phyloP scores from a whole-genome alignment of 2,113 vertebrate genomes.

The Acrocephalus kingi region DNA sequence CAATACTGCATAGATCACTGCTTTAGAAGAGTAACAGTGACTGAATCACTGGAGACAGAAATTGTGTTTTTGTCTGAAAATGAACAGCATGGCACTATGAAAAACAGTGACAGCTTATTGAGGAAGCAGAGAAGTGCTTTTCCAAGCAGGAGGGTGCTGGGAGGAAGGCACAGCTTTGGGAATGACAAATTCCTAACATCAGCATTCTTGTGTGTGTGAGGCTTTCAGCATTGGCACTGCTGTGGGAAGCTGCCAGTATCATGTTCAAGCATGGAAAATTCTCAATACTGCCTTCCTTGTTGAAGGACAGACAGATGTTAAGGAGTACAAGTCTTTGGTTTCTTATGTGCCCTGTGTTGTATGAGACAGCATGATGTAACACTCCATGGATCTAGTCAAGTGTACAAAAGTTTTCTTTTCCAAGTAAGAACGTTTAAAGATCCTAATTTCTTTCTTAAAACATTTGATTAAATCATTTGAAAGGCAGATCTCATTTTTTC shows the following conservation, averaged over 20 bases:
- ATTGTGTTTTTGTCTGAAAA: conserved; percentile 24
- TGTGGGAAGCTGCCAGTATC: conserved; percentile 19
- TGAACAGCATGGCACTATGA: not conserved
- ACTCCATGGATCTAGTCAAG: not conserved
- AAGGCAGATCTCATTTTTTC: not conserved
- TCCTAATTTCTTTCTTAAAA: not conserved
- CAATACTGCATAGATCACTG: not conserved
- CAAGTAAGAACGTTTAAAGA: not conserved
- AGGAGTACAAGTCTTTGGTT: not conserved
- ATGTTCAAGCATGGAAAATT: conserved; percentile 31
- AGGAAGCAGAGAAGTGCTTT: not conserved
- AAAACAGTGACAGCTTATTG: not conserved
- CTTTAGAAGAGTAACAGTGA: not conserved
- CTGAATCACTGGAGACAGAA: not conserved
- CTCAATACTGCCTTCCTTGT: conserved; percentile 46
- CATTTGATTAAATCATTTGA: not conserved
- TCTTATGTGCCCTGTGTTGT: not conserved
- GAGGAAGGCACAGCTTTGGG: not conserved
- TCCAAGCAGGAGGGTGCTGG: rapidly evolving
- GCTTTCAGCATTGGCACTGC: not conserved
- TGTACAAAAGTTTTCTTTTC: not conserved
- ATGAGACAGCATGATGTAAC: not conserved
- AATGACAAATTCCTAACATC: not conserved
- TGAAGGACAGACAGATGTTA: conserved; percentile 33
- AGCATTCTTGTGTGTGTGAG: not conserved